Evolutionary conservation across 2,113 vertebrate species (phyloP), one percentile per base, ranked within the genome.

Genomic region (Otus sunia): DNA sequence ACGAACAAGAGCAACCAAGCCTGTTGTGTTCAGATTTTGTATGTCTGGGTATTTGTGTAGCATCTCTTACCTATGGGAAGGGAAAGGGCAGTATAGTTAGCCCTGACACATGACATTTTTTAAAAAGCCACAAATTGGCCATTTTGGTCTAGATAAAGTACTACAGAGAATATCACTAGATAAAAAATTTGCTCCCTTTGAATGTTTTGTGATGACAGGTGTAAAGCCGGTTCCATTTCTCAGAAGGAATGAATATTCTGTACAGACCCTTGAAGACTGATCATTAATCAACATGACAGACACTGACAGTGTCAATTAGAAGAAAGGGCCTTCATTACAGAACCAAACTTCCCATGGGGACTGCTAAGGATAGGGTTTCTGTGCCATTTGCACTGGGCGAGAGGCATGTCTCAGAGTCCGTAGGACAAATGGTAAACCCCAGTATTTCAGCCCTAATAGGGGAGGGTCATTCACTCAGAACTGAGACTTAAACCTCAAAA

Each of bases 201-300:
- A 73, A 68, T 67, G 16, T 90, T 90, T 85, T 80, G 58, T 89
- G 59, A 67, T 0, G 3, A 69, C 81, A 94, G 62, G 69, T 96
- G 41, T 94, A 90, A 92, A 95, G 43, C 22, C 88, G 79, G 37
- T 72, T 93, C 62, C 15, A 52, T 43, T 90, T 94, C 64, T 86
- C 36, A 59, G 66, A 69, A 91, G 39, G 67, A 92, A 94, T 19
- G 63, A 86, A 55, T 83, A 49, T 86, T 83, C 55, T 10, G 2
- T 39, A 43, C 39, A 78, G 85, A 92, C 7, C 52, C 67, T 63
- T 83, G 78, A 96, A 91, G n/a, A n/a, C 20, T 36, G 87, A 60
- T 95, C 91, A 95, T 97, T 96, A 95, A 94, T 95, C 92, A 96
- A 72, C 43, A 43, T 75, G 81, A 96, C 81, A 97, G 95, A 96